A percentile compares a stretch with the other conserved stretches of the same genome.
phyloP scores from a whole-genome alignment of 2,888 invertebrate species.

The Idaea dimidiata region DNA sequence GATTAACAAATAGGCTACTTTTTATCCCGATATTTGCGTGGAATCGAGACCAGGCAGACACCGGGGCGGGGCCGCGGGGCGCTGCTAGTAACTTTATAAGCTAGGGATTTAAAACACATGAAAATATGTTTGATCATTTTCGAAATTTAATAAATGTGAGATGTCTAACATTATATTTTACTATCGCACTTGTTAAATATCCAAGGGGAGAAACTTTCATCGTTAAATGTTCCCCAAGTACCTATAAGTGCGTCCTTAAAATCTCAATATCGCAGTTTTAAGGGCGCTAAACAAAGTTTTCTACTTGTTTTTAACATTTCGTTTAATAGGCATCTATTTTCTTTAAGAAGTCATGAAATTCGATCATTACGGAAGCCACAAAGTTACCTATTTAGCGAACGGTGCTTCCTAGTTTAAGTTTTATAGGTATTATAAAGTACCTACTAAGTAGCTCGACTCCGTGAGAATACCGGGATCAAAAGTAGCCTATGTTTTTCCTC shows the following conservation, averaged over 20 bases:
- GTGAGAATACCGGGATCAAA: too few relatives aligned
- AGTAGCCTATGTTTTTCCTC: too few relatives aligned
- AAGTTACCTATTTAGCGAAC: slow-evolving; percentile 8
- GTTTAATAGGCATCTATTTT: not conserved
- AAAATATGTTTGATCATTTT: too few relatives aligned
- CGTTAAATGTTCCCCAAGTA: not conserved
- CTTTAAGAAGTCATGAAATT: not conserved
- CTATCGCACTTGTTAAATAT: not conserved
- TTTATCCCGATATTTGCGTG: too few relatives aligned
- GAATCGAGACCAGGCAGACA: too few relatives aligned
- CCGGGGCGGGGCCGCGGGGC: too few relatives aligned
- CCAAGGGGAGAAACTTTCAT: not conserved
- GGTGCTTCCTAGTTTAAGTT: not conserved
- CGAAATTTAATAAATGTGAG: too few relatives aligned
- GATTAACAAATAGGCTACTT: too few relatives aligned
- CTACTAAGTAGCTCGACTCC: too few relatives aligned
- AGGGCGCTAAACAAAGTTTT: slow-evolving; percentile 14
- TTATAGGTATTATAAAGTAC: too few relatives aligned
- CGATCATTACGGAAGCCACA: not conserved
- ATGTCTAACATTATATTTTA: too few relatives aligned
- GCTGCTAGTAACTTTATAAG: too few relatives aligned
- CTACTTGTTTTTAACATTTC: slow-evolving; percentile 5
- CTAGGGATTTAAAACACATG: not conserved
- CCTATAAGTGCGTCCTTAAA: not conserved
- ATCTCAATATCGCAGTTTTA: not conserved